Base-by-base conservation (phyloP, 2,113 vertebrate genomes). In the Dolichallabes microphthalmus region DNA sequence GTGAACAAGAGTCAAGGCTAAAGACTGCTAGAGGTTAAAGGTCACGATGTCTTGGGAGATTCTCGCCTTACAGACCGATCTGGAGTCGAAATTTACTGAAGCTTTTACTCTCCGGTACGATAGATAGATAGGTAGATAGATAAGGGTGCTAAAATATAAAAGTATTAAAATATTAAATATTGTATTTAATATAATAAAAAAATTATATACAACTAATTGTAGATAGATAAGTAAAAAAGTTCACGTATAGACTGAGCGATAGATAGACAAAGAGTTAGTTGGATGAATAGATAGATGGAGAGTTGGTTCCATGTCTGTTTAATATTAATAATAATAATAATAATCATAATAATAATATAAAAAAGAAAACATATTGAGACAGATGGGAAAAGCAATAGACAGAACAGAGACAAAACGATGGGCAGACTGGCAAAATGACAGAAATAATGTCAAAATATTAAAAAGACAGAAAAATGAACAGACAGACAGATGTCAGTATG, bases 1-100 rank as follows among this genome's bases (percentile, higher is more conserved):
- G 83, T 55, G 86, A 83, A 45, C 45, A 45, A 45, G 45, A 88
- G 89, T 88, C 89, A 87, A 90, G 87, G 86, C 85, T 88, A 88
- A 88, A 85, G 87, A 32, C 85, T 81, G 69, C 25, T 20, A 20
- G 63, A 66, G 89, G 84, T 90, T 81, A 78, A 77, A 81, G 79
- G 79, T 77, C 69, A 63, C 69, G 35, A 53, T 30, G 71, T 75
- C 83, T 79, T 55, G 5, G 15, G 80, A 73, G 88, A 83, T 52
- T 82, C 81, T 77, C 75, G 15, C 25, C 68, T 83, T 83, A 80
- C 87, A 88, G 52, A 15, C 30, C 80, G 32, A 80, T 74, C 84
- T 82, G 80, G 57, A 85, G 7, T 35, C 20, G 8, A 82, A 53
- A 35, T 57, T 58, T 27, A 17, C 82, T 60, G 53, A 83, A n/a